Conservation (phyloP, 2,113 vertebrate genomes). For the Lichenostomus cassidix region DNA sequence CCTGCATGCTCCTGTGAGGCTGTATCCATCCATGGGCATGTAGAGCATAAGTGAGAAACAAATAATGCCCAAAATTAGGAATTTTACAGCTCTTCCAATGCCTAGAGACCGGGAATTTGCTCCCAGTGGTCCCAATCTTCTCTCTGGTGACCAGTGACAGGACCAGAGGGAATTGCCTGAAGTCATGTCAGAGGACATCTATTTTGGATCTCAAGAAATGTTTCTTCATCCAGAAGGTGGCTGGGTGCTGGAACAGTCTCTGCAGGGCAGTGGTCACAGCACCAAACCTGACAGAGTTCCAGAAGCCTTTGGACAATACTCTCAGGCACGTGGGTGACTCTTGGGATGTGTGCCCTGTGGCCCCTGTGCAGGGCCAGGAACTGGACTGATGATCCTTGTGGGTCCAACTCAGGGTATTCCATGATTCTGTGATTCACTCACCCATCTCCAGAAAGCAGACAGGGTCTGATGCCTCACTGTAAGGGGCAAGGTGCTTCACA, state of each 20-base stretch:
- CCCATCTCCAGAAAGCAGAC: not conserved
- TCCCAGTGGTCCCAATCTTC: not conserved
- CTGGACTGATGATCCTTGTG: not conserved
- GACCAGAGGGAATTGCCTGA: not conserved
- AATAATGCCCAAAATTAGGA: not conserved
- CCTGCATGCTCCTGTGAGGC: not conserved
- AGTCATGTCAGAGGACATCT: too few relatives aligned
- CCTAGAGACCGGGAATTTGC: not conserved
- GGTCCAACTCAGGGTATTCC: not conserved
- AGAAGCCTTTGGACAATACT: not conserved
- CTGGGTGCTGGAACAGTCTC: not conserved
- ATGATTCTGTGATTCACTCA: not conserved
- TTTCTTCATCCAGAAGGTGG: not conserved
- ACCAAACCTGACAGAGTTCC: not conserved
- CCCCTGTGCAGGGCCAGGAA: not conserved
- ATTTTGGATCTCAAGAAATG: not conserved
- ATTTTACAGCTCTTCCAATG: not conserved
- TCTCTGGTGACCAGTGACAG: not conserved
- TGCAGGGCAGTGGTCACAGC: not conserved
- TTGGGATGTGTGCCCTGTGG: too few relatives aligned
- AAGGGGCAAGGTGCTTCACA: not conserved
- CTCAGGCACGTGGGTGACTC: not conserved
- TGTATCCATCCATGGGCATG: accelerated
- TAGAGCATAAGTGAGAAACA: not conserved
- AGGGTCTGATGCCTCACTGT: accelerated